A percentile compares a stretch with the other conserved stretches of the same genome.
These are phyloP conservation scores for Rhopalosiphum nymphaeae DNA, from an alignment of 2,888 invertebrate species.

Conservation along the genomic window DNA sequence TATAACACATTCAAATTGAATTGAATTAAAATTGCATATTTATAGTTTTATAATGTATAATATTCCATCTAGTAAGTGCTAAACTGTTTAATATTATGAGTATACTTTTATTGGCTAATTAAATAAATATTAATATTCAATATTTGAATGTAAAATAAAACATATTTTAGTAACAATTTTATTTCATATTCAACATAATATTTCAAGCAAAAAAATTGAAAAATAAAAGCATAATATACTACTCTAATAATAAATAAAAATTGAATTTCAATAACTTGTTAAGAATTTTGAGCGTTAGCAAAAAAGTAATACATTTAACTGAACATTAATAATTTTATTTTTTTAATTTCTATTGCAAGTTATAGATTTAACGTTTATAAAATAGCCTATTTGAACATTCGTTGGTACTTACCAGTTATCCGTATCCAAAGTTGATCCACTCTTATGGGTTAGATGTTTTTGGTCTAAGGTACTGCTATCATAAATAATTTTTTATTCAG, in stretches of 20 bases:
- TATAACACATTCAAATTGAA: neutral
- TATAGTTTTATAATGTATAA: neutral
- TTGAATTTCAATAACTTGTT: neutral
- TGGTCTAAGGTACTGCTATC: neutral
- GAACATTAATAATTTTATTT: slow-evolving; percentile 15
- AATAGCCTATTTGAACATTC: neutral
- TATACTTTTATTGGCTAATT: neutral
- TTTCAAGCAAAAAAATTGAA: neutral
- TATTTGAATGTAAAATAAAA: neutral
- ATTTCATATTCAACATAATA: neutral
- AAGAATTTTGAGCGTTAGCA: neutral
- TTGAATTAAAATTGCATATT: neutral
- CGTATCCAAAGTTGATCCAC: neutral
- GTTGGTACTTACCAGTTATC: neutral
- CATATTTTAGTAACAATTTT: neutral
- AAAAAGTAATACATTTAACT: neutral
- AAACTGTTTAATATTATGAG: neutral
- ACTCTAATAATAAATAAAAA: neutral
- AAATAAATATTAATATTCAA: neutral
- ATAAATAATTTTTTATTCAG: slow-evolving; percentile 1
- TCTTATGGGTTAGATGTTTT: slow-evolving; percentile 8
- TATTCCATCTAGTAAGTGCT: neutral
- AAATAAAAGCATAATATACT: neutral
- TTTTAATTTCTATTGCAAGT: neutral
- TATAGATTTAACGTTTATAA: slow-evolving; percentile 18